Evolutionary conservation across 64 coral and sea anemone species (phyloP), one percentile per base, ranked within the genome.

Genomic region (Porites lutea): DNA sequence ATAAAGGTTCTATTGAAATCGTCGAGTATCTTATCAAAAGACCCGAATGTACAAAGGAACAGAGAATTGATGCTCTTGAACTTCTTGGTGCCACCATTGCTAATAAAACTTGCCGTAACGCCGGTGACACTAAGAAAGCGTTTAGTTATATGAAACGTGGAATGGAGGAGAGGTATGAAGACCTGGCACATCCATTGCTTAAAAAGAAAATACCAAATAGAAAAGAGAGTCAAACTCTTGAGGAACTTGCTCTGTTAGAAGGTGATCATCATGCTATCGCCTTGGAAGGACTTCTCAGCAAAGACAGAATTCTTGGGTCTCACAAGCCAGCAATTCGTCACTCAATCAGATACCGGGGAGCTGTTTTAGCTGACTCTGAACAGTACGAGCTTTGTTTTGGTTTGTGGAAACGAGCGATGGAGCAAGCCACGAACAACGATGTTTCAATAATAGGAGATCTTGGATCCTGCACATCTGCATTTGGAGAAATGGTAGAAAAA

Each of bases 381-480:
- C 82, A 94, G 18, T 94, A 84, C 83, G 93, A 94, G 55, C 71
- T 73, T 15, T 94, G 92, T 67, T 51, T 94, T 78, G 69, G 75
- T 4, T 52, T 94, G 61, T 94, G 92, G 93, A 90, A 90, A 79
- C 93, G 89, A 66, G 93, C 87, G 13, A 81, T 94, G 48, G 87
- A 94, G 50, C 90, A 90, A 20, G 87, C 87, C 2, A 87, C 83
- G 72, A 89, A 78, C 19, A 90, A 75, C 65, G 71, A 90, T 48
- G 23, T 90, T 59, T 21, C 62, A 20, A 69, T 90, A 9, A 59
- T 67, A 51, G 78, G 90, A 19, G 87, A 94, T 66, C 74, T 94
- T 6, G 89, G 90, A 19, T 86, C 83, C 46, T 84, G 90, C 46
- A 88, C 83, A 20, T 79, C 77, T 51, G 84, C 90, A 53, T 90